A percentile compares a stretch with the other conserved stretches of the same genome.
phyloP scores from a whole-genome alignment of 1,140 invertebrate species.

The Protaetia brevitarsis region DNA sequence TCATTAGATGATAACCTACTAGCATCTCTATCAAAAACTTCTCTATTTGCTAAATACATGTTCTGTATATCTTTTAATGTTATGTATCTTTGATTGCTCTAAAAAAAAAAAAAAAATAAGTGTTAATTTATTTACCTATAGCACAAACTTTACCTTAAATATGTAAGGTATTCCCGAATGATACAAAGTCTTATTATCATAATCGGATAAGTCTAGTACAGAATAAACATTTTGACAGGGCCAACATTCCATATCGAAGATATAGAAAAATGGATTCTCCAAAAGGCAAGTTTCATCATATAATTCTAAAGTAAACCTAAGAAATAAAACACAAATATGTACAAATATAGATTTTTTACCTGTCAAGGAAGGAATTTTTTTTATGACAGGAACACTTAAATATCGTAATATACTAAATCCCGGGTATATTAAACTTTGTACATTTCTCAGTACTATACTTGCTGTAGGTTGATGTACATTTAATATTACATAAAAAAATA shows the following conservation, averaged over 20 bases:
- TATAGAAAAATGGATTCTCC: conserved; percentile 71
- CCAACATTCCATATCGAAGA: conserved; percentile 72
- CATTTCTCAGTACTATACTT: conserved; percentile 49
- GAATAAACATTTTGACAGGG: conserved; percentile 65
- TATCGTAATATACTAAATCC: conserved; percentile 52
- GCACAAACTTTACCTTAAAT: conserved; percentile 36
- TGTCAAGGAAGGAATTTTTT: conserved; percentile 50
- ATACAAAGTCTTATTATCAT: conserved; percentile 38
- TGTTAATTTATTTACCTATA: neutral
- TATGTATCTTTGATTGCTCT: conserved; percentile 47
- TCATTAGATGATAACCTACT: conserved; percentile 55
- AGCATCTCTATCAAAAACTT: conserved; percentile 56
- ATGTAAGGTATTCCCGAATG: conserved; percentile 44
- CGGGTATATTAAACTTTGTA: conserved; percentile 54
- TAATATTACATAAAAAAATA: conserved; percentile 43
- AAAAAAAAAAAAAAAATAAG: conserved; percentile 27
- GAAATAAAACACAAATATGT: neutral
- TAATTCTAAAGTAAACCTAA: conserved; percentile 56
- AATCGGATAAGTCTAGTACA: conserved; percentile 49
- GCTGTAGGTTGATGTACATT: conserved; percentile 48
- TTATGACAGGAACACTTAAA: conserved; percentile 53
- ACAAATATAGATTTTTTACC: conserved; percentile 31
- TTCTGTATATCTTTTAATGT: conserved; percentile 48
- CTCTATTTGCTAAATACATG: conserved; percentile 50
- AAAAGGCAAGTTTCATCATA: conserved; percentile 77